Percentiles rank a stretch among this genome's conserved stretches.
These are phyloP conservation scores for Tachina lurida DNA, from an alignment of 2,888 invertebrate species.

Conservation along the genomic window DNA sequence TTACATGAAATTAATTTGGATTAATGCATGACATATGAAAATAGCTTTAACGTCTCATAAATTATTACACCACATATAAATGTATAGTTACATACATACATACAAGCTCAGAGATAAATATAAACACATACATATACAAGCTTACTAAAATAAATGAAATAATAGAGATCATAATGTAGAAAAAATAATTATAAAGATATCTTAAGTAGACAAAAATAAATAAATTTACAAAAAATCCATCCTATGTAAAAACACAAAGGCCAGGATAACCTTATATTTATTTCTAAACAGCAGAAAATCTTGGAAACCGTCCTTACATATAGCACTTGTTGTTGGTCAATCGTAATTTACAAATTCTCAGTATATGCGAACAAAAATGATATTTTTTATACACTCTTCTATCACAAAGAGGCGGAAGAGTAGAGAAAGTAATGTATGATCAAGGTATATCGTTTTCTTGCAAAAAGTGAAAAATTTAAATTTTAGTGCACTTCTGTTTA, in stretches of 20 bases:
- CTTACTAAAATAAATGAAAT: conserved; percentile 4
- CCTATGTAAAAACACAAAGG: not conserved
- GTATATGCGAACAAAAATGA: no score
- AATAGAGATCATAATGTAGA: conserved; percentile 18
- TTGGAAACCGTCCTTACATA: no score
- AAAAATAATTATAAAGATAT: conserved; percentile 17
- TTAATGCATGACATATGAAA: conserved; percentile 80
- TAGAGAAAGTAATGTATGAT: no score
- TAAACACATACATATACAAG: not conserved
- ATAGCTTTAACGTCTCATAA: conserved; percentile 65
- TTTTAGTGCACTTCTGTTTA: no score
- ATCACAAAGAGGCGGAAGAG: no score
- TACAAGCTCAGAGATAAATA: not conserved
- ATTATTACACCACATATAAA: conserved; percentile 51
- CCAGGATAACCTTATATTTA: not conserved
- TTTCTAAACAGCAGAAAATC: not conserved
- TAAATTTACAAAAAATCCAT: not conserved
- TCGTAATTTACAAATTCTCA: no score
- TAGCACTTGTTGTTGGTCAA: no score
- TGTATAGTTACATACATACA: not conserved
- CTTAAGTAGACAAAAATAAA: conserved; percentile 60
- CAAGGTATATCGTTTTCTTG: no score
- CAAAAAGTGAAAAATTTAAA: no score
- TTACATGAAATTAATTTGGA: conserved; percentile 82
- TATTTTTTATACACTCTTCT: no score